phyloP scores from a whole-genome alignment of 2,888 invertebrate genomes.

The Ophion costatus region DNA sequence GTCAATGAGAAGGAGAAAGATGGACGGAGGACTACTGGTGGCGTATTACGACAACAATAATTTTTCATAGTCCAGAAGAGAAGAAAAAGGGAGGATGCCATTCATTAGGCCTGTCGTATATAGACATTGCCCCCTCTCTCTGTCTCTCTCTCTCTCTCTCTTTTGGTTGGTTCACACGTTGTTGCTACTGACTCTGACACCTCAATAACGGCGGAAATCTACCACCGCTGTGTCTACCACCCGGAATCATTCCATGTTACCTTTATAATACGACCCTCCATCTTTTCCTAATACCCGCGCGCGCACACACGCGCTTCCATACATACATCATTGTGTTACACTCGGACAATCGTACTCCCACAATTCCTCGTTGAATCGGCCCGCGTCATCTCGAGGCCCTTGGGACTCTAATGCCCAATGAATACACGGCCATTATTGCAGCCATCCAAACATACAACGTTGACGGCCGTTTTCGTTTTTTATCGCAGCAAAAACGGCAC shows the following conservation, averaged over 20 bases:
- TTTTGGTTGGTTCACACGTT: constrained; percentile 83
- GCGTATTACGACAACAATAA: constrained; percentile 78
- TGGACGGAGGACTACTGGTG: constrained; percentile 69
- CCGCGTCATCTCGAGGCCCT: background rate
- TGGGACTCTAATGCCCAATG: background rate
- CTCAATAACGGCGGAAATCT: constrained; percentile 75
- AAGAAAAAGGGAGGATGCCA: constrained; percentile 79
- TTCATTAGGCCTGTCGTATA: constrained; percentile 80
- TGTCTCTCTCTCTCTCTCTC: constrained; percentile 40
- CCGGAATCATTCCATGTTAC: constrained; percentile 47
- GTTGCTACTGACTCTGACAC: constrained; percentile 81
- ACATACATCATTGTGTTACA: background rate
- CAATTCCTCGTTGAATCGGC: constrained; percentile 4
- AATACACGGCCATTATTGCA: constrained; percentile 4
- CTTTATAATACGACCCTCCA: constrained; percentile 5
- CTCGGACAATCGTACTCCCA: constrained; percentile 30
- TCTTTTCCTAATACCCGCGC: constrained; percentile 42
- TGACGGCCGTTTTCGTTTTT: background rate
- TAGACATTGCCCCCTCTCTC: background rate
- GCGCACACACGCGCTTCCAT: background rate
- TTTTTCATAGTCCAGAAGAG: constrained; percentile 79
- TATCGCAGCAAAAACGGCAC: too few relatives aligned
- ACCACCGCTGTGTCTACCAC: constrained; percentile 50
- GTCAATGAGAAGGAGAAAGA: constrained; percentile 66
- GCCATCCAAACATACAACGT: background rate